Evolutionary conservation across 2,113 vertebrate genomes (phyloP).

Genomic region (Otus sunia): DNA sequence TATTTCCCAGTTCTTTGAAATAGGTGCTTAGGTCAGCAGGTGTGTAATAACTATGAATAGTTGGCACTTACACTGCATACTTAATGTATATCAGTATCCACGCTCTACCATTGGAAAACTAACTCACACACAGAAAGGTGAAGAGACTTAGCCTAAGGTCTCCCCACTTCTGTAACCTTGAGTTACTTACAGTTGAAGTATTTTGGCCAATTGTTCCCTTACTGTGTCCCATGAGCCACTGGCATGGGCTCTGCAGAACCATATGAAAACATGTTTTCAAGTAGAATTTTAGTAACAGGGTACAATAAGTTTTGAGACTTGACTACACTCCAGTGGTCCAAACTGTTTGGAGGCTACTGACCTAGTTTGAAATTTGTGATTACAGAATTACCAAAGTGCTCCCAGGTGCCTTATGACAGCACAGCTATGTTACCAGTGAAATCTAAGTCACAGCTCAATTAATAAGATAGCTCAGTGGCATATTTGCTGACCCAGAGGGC

Average conservation of each 20-base stretch:
- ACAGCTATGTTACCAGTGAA: neutral
- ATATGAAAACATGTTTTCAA: neutral
- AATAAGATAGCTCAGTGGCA: neutral
- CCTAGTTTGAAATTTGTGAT: neutral
- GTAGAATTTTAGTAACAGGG: neutral
- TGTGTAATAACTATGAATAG: neutral
- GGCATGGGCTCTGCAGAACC: neutral
- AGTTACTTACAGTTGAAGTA: neutral
- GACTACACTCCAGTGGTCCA: neutral
- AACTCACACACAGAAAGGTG: neutral
- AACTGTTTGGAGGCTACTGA: neutral
- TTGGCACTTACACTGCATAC: neutral
- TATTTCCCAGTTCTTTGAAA: neutral
- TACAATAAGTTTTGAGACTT: neutral
- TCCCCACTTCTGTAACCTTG: neutral
- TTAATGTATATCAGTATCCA: neutral
- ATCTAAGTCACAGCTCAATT: neutral
- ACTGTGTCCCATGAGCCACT: neutral
- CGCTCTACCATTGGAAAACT: neutral
- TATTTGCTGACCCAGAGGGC: neutral
- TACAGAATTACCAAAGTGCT: neutral
- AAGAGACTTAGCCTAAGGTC: neutral
- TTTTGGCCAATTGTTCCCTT: neutral
- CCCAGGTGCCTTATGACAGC: neutral
- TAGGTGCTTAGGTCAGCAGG: neutral